Evolutionary conservation across 2,113 vertebrate species (phyloP).

Genomic region (Geothlypis trichas): DNA sequence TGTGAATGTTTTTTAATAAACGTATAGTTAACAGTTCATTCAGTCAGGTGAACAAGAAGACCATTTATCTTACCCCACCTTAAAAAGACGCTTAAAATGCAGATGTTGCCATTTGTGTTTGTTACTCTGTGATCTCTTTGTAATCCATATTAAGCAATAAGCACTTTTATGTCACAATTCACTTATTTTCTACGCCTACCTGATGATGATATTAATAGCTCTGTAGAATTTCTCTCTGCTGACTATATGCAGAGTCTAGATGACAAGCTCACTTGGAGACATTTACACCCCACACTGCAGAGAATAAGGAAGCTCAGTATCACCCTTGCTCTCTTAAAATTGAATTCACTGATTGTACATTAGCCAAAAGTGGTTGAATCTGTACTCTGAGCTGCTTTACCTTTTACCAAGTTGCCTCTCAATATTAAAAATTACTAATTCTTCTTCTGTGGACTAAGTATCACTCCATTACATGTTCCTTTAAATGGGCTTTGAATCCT

Average conservation of each 20-base stretch:
- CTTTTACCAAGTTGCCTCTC: neutral
- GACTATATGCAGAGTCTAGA: neutral
- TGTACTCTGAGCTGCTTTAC: neutral
- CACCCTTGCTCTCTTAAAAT: neutral
- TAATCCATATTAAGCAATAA: neutral
- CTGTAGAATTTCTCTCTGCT: neutral
- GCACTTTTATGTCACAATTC: neutral
- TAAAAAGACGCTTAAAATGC: neutral
- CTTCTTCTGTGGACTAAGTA: neutral
- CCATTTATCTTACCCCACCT: neutral
- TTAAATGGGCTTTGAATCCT: neutral
- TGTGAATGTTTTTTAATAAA: neutral
- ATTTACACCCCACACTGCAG: neutral
- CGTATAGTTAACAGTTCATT: neutral
- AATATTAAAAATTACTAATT: neutral
- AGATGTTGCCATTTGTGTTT: neutral
- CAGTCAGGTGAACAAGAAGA: neutral
- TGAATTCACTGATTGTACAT: neutral
- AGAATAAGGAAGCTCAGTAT: neutral
- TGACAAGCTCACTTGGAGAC: neutral
- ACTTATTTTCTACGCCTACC: neutral
- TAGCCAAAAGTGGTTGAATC: neutral
- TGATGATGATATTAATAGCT: neutral
- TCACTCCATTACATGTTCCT: neutral
- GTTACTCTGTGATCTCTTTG: neutral